Percentiles rank a stretch among this genome's conserved stretches.
Evolutionary conservation across 2,888 invertebrate genomes (phyloP).

Genomic region (Phyllotreta striolata): DNA sequence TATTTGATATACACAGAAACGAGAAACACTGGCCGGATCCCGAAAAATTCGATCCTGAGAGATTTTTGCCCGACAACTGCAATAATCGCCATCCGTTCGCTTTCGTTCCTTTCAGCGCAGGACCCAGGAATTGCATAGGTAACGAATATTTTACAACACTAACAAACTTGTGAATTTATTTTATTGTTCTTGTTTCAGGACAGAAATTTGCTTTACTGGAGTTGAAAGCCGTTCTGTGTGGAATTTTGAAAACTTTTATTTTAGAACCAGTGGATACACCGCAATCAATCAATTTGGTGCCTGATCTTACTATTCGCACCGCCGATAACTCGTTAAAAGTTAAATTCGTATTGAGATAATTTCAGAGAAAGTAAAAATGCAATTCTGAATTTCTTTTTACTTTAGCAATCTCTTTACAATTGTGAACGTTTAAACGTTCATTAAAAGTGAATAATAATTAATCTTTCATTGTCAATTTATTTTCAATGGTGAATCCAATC

Average conservation of each 20-base stretch:
- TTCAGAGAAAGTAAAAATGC: too few relatives aligned
- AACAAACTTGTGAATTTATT: background rate
- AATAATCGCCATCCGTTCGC: slow-evolving; percentile 68
- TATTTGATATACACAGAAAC: slow-evolving; percentile 72
- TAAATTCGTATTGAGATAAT: too few relatives aligned
- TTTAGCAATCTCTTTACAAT: too few relatives aligned
- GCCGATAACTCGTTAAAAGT: too few relatives aligned
- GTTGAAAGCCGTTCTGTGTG: slow-evolving; percentile 67
- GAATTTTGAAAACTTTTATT: slow-evolving; percentile 64
- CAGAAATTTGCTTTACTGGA: slow-evolving; percentile 73
- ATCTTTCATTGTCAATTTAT: too few relatives aligned
- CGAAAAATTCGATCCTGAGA: slow-evolving; percentile 72
- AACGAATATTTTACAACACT: slow-evolving; percentile 34
- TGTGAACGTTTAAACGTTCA: too few relatives aligned
- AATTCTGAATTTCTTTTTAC: too few relatives aligned
- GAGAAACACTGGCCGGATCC: slow-evolving; percentile 71
- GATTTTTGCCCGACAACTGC: slow-evolving; percentile 71
- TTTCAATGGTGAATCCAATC: too few relatives aligned
- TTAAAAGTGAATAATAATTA: too few relatives aligned
- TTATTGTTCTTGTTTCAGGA: slow-evolving; percentile 58
- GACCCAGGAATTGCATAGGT: slow-evolving; percentile 75
- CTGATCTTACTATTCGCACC: too few relatives aligned
- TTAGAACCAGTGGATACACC: slow-evolving; percentile 63
- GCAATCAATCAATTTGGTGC: too few relatives aligned
- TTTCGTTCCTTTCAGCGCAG: slow-evolving; percentile 74